These are phyloP conservation scores for Thunnus albacares DNA, from an alignment of 2,797 vertebrate species.

Conservation along the genomic window DNA sequence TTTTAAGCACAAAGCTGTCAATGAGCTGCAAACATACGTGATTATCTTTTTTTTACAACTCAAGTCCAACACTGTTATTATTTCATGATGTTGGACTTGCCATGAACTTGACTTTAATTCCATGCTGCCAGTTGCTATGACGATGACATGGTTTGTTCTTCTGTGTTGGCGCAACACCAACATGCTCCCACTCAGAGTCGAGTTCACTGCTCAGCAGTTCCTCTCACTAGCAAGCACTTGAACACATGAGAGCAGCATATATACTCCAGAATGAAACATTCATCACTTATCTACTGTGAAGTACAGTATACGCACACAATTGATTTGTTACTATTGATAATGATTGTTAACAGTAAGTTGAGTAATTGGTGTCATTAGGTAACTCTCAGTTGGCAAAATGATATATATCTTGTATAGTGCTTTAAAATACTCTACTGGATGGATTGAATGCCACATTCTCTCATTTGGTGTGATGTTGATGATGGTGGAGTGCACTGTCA, in stretches of 20 bases:
- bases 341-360: neutral
- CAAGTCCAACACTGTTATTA: constrained; percentile 33
- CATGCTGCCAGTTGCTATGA: constrained; percentile 71
- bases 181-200: constrained; percentile 39
- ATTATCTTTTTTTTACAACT: neutral
- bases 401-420: no score
- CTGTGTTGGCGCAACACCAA: constrained; percentile 55
- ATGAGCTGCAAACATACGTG: constrained; percentile 8
- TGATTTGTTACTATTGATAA: neutral
- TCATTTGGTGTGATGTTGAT: no score
- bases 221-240: constrained; percentile 35
- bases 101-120: constrained; percentile 56
- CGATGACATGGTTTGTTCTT: constrained; percentile 70
- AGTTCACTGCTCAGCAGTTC: constrained; percentile 38
- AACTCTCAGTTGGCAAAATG: neutral
- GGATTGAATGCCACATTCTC: no score
- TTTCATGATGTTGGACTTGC: constrained; percentile 32
- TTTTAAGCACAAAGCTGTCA: constrained; percentile 16
- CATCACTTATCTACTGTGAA: neutral
- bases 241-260: neutral
- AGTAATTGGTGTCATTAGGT: neutral
- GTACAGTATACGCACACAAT: neutral
- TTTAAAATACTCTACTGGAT: no score
- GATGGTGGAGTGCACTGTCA: no score
- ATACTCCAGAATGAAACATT: neutral